Percentiles rank a stretch among this genome's conserved stretches.
phyloP scores from a whole-genome alignment of 2,888 invertebrate species.

The Hydraecia micacea region DNA sequence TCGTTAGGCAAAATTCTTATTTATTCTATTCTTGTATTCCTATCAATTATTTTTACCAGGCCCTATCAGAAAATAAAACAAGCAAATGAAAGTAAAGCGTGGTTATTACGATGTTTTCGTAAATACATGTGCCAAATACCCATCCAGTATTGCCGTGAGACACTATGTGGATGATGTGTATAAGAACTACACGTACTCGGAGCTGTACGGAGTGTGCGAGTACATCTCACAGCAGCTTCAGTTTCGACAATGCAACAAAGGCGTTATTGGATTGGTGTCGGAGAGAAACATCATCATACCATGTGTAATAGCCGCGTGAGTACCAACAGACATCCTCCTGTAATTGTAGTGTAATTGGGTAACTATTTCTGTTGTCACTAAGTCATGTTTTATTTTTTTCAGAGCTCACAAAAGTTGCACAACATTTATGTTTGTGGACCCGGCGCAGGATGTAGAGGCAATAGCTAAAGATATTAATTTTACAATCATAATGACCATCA shows the following conservation, averaged over 20 bases:
- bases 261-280: conserved; percentile 87
- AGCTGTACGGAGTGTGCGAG: conserved; percentile 86
- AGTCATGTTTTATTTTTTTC: conserved; percentile 68
- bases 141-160: conserved; percentile 80
- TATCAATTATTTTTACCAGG: conserved; percentile 10
- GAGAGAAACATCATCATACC: conserved; percentile 89
- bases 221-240: conserved; percentile 85
- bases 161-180: conserved; percentile 78
- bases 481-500: conserved; percentile 78
- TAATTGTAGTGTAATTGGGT: background rate
- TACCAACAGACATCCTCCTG: conserved; percentile 48
- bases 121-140: conserved; percentile 80
- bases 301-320: conserved; percentile 90
- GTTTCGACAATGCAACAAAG: conserved; percentile 79
- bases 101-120: conserved; percentile 87
- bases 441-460: conserved; percentile 75
- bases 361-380: background rate
- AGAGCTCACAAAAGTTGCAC: conserved; percentile 89
- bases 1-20: conserved; percentile 25
- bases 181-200: conserved; percentile 83
- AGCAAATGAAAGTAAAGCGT: conserved; percentile 71
- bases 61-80: conserved; percentile 6
- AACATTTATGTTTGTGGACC: conserved; percentile 89
- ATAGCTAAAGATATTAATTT: conserved; percentile 77
- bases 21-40: background rate